These are phyloP conservation scores for Acrossocheilus wenchowensis DNA, from an alignment of 2,797 vertebrate species.

Conservation along the genomic window DNA sequence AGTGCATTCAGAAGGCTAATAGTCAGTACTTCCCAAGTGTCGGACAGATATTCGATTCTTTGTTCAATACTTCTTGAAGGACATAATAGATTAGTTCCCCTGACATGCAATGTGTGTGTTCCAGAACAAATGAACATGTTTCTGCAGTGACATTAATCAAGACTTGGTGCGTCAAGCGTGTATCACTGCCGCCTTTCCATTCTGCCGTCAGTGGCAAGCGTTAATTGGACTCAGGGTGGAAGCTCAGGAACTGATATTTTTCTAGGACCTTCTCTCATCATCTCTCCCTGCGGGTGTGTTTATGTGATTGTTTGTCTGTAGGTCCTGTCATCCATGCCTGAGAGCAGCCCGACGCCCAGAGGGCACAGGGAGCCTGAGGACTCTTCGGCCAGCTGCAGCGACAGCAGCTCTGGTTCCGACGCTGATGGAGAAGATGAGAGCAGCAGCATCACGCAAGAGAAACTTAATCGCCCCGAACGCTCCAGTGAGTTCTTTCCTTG, in stretches of 20 bases:
- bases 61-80: conserved; percentile 46
- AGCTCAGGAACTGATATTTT: conserved; percentile 62
- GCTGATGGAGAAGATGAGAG: conserved; percentile 79
- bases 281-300: conserved; percentile 32
- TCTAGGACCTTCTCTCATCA: conserved; percentile 56
- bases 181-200: conserved; percentile 58
- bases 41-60: conserved; percentile 65
- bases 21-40: conserved; percentile 60
- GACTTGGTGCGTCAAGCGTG: conserved; percentile 35
- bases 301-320: conserved; percentile 67
- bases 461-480: conserved; percentile 85
- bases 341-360: conserved; percentile 82
- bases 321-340: conserved; percentile 92
- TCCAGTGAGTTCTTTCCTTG: conserved; percentile 80
- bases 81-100: conserved; percentile 58
- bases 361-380: conserved; percentile 82
- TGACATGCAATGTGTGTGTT: conserved; percentile 44
- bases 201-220: conserved; percentile 71
- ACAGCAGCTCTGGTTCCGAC: conserved; percentile 83
- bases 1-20: conserved; percentile 74
- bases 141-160: conserved; percentile 63
- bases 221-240: conserved; percentile 70
- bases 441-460: conserved; percentile 83
- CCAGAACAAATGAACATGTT: conserved; percentile 63
- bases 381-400: conserved; percentile 84